phyloP scores from a whole-genome alignment of 2,888 invertebrate genomes.

The Diarsia dahlii region DNA sequence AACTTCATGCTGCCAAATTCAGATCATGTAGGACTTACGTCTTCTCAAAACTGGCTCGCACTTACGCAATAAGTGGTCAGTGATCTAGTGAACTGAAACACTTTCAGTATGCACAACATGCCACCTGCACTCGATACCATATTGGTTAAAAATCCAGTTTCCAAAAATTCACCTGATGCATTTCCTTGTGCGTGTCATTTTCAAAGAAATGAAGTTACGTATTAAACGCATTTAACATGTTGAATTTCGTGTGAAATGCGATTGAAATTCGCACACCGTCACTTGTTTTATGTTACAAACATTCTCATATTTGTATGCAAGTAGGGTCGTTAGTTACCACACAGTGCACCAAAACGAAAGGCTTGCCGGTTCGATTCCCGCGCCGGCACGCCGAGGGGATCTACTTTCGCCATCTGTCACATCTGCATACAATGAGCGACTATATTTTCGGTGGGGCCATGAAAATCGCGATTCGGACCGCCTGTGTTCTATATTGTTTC shows the following conservation, averaged over 20 bases:
- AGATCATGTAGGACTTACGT: slow-evolving; percentile 4
- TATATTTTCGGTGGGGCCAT: slow-evolving; percentile 67
- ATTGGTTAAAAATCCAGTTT: slow-evolving; percentile 16
- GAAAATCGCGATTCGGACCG: slow-evolving; percentile 57
- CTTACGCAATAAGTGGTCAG: slow-evolving; percentile 5
- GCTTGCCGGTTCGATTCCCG: slow-evolving; percentile 86
- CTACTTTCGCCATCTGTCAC: slow-evolving; percentile 86
- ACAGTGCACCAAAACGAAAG: slow-evolving; percentile 74
- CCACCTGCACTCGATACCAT: slow-evolving; percentile 1
- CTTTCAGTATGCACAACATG: slow-evolving; percentile 17
- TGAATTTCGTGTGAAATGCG: slow-evolving; percentile 8
- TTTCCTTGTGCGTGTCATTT: slow-evolving; percentile 20
- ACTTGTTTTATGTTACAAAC: slow-evolving; percentile 38
- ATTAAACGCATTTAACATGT: slow-evolving; percentile 3
- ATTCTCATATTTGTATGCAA: slow-evolving; percentile 54
- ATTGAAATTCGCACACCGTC: slow-evolving; percentile 46
- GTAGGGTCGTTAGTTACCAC: slow-evolving; percentile 68
- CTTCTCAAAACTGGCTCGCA: slow-evolving; percentile 17
- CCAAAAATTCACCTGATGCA: slow-evolving; percentile 17
- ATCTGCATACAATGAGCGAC: slow-evolving; percentile 86
- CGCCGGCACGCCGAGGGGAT: slow-evolving; percentile 73
- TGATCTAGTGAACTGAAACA: slow-evolving; percentile 36
- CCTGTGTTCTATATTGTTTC: slow-evolving; percentile 22
- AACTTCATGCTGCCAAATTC: slow-evolving; percentile 22
- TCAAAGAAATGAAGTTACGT: slow-evolving; percentile 28